These are phyloP conservation scores for Aphelenchoides fujianensis DNA, from an alignment of 1,140 invertebrate genomes.

Conservation along the genomic window DNA sequence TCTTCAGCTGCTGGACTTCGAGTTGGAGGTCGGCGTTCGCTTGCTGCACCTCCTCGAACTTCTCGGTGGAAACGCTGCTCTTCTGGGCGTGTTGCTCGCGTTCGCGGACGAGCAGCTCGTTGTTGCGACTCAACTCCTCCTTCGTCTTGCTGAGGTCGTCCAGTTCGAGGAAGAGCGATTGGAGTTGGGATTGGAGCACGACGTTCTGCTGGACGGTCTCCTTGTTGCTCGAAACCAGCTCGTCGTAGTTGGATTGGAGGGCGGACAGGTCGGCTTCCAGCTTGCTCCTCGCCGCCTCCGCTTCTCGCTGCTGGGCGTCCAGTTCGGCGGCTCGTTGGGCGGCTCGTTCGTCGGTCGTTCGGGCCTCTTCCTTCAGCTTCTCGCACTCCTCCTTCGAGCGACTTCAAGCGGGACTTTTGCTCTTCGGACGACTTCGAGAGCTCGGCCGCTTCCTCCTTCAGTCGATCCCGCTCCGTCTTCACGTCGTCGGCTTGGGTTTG, in stretches of 20 bases:
- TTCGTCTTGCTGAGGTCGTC: conserved; percentile 14
- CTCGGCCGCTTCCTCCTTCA: not conserved
- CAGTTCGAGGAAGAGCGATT: conserved; percentile 8
- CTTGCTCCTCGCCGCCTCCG: not conserved
- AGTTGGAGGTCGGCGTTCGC: not conserved
- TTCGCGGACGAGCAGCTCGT: conserved; percentile 5
- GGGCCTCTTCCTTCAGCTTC: not conserved
- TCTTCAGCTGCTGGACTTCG: not conserved
- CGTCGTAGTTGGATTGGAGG: not conserved
- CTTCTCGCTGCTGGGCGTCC: not conserved
- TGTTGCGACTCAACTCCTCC: conserved; percentile 16
- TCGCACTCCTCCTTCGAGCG: conserved; percentile 1
- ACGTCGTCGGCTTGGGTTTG: not conserved
- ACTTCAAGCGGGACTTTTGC: not conserved
- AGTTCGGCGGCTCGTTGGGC: not conserved
- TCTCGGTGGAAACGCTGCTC: not conserved
- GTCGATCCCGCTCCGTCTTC: not conserved
- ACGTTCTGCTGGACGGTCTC: conserved; percentile 23
- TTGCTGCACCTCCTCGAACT: not conserved
- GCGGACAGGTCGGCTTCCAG: not conserved
- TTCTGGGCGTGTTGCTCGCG: not conserved
- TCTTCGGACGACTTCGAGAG: not conserved
- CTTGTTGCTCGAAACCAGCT: not conserved
- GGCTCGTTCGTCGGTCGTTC: not conserved
- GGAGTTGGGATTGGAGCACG: conserved; percentile 16